Base-by-base conservation (phyloP, 2,888 invertebrate species). In the Steromphala cineraria region DNA sequence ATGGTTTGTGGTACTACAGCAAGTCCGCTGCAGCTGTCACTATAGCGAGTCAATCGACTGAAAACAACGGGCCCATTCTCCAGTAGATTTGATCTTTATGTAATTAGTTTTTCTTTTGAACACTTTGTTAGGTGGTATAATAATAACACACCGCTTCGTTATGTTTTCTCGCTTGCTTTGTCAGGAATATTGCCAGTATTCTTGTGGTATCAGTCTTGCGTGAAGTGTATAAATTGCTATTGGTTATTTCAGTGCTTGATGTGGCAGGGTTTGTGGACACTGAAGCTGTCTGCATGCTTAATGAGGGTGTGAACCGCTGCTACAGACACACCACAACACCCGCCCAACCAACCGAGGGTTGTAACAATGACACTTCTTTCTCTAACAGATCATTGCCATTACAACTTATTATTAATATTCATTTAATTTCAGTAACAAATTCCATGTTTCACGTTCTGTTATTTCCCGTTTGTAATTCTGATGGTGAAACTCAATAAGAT, bases 61-160 rank as follows among this genome's bases (percentile, higher is more conserved):
- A 36, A 71, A 71, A 71, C 71, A 71, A 71, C 36, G n/a, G 31
- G 40, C 8, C 21, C 71, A 71, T 71, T 17, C 36, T 56, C 56
- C 10, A 71, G 36, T 71, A 71, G 71, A 71, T 71, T 71, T 71
- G 71, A 71, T 71, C 71, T 71, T 71, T 71, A 19, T 71, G 71
- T 71, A 71, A 71, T 71, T 71, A 71, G 71, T 71, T 31, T 71
- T 71, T 31, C 31, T 36, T 71, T 71, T 71, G 71, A 71, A 71
- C 19, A 71, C 36, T 67, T 71, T 71, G 71, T 71, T 40, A 31
- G 17, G 36, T 36, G 71, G 31, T 71, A 71, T 71, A 36, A 71
- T 71, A n/a, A 19, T 17, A 36, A 17, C 17, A 71, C 71, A 36
- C 15, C 8, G 19, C n/a, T 28, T 71, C 31, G 19, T 19, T 31